Conservation (phyloP, 2,797 vertebrate genomes). For the Protosalanx chinensis region DNA sequence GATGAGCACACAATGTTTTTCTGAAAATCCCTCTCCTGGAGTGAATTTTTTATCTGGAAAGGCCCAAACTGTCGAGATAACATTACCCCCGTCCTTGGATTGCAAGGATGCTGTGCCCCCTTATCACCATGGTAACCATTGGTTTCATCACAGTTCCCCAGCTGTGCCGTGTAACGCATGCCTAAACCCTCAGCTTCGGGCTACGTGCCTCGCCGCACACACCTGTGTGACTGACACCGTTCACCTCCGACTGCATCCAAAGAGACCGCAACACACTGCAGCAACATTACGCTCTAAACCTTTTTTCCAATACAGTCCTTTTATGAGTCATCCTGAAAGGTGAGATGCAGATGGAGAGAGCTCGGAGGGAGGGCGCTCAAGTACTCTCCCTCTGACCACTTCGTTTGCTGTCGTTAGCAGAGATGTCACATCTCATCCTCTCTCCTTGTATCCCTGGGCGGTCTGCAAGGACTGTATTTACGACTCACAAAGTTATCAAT, state of each 20-base stretch:
- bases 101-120: conserved; percentile 48
- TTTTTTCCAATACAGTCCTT: too few species aligned
- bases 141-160: conserved; percentile 56
- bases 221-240: conserved; percentile 10
- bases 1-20: not conserved
- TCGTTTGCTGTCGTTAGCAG: conserved; percentile 10
- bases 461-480: conserved; percentile 23
- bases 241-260: conserved; percentile 2
- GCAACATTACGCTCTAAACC: too few species aligned
- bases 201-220: conserved; percentile 23
- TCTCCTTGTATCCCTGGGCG: conserved; percentile 16
- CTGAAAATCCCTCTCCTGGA: not conserved
- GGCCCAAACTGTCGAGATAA: conserved; percentile 14
- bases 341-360: conserved; percentile 18
- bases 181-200: conserved; percentile 39
- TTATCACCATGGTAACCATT: conserved; percentile 67
- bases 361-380: conserved; percentile 5
- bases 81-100: conserved; percentile 43
- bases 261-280: not conserved
- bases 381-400: conserved; percentile 3
- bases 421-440: conserved; percentile 23
- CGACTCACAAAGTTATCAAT: conserved; percentile 28
- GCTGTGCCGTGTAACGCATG: conserved; percentile 56
- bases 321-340: conserved; percentile 19
- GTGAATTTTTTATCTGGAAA: not conserved